phyloP scores from a whole-genome alignment of 2,797 vertebrate species.

The Pampus argenteus region DNA sequence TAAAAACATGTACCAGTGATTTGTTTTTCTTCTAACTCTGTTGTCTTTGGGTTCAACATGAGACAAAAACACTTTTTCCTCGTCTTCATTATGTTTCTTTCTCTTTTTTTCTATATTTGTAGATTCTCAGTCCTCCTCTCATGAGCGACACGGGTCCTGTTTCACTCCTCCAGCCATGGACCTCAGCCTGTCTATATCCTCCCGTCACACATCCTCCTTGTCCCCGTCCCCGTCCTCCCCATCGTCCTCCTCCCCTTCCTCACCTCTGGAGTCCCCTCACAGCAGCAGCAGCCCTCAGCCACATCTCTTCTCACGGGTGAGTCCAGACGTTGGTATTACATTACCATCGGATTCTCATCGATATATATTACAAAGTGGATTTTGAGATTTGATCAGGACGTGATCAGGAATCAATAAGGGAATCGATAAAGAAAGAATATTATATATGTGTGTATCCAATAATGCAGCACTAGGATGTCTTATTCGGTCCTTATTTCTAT shows the following conservation, averaged over 20 bases:
- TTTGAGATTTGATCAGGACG: background rate
- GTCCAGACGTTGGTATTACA: conserved; percentile 50
- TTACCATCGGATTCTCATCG: background rate
- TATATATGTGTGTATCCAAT: background rate
- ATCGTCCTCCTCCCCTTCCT: conserved; percentile 84
- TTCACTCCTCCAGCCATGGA: conserved; percentile 88
- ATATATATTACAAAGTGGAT: background rate
- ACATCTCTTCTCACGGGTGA: conserved; percentile 83
- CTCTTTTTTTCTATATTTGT: conserved; percentile 2
- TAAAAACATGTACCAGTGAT: too few species aligned
- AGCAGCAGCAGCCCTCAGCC: conserved; percentile 83
- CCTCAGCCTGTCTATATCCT: conserved; percentile 90
- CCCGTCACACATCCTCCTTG: conserved; percentile 82
- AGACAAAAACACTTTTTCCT: background rate
- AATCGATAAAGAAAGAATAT: too few species aligned
- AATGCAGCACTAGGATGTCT: background rate
- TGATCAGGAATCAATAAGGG: too few species aligned
- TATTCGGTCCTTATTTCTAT: background rate
- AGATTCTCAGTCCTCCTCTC: conserved; percentile 84
- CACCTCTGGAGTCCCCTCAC: conserved; percentile 79
- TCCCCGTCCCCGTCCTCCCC: conserved; percentile 76
- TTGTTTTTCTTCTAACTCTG: too few species aligned
- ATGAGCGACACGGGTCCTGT: conserved; percentile 83
- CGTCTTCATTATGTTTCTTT: background rate
- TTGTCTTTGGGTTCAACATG: background rate